Conservation (phyloP, 2,888 invertebrate species). For the Physocephala rufipes region DNA sequence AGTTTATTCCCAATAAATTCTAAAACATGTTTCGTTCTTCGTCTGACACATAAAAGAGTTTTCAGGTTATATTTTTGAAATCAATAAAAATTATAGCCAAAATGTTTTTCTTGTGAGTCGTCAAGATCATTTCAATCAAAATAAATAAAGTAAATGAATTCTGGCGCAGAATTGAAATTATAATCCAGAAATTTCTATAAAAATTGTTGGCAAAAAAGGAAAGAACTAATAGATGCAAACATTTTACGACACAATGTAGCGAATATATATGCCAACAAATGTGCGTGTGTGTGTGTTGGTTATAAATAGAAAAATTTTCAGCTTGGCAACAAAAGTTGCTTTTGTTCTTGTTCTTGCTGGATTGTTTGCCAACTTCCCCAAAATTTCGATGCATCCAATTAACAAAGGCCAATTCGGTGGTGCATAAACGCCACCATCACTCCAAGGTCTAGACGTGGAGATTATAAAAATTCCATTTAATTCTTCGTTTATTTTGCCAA, state of each 20-base stretch:
- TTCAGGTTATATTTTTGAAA: no score
- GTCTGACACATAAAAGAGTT: no score
- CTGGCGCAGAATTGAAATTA: not conserved
- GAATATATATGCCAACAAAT: no score
- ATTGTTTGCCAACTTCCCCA: not conserved
- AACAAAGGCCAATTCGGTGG: not conserved
- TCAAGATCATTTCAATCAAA: no score
- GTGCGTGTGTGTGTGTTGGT: no score
- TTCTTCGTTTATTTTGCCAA: conserved; percentile 25
- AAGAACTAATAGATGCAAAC: no score
- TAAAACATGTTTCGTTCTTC: no score
- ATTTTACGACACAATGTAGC: no score
- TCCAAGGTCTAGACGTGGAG: conserved; percentile 48
- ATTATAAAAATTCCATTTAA: conserved; percentile 37
- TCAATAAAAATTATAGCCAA: no score
- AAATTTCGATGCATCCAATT: not conserved
- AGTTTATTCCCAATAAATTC: no score
- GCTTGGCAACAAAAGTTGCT: conserved; percentile 15
- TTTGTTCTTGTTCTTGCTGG: not conserved
- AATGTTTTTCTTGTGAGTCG: no score
- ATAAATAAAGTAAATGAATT: no score
- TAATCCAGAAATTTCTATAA: not conserved
- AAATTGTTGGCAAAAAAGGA: conserved; percentile 27
- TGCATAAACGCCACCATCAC: conserved; percentile 17
- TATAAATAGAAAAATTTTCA: conserved; percentile 7